phyloP scores from a whole-genome alignment of 2,888 invertebrate genomes.

The Melanotus villosus region DNA sequence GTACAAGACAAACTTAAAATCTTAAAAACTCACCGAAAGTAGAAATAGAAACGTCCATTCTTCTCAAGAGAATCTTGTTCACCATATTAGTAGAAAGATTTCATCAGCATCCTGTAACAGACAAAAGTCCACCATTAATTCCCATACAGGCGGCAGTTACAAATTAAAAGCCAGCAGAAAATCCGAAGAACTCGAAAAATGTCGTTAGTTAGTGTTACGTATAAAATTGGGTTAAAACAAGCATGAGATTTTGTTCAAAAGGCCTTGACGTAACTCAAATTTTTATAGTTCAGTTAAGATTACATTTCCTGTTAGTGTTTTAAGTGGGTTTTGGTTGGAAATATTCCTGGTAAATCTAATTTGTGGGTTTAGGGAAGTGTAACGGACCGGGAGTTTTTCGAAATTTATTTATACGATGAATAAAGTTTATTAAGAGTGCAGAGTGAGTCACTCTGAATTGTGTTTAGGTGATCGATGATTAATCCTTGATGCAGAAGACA shows the following conservation, averaged over 20 bases:
- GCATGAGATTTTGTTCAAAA: not conserved
- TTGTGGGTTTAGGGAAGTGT: too few species aligned
- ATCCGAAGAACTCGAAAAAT: too few species aligned
- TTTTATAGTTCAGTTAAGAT: not conserved
- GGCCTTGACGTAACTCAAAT: not conserved
- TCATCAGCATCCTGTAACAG: slow-evolving; percentile 24
- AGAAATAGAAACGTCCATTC: not conserved
- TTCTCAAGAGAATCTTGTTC: not conserved
- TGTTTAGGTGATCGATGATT: too few species aligned
- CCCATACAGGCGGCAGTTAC: not conserved
- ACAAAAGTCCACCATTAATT: not conserved
- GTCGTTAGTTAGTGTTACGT: not conserved
- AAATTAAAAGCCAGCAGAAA: not conserved
- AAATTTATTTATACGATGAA: too few species aligned
- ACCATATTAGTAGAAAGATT: not conserved
- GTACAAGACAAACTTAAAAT: too few species aligned
- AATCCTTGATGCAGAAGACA: too few species aligned
- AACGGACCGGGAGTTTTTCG: too few species aligned
- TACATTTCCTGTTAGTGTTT: not conserved
- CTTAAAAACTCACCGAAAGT: slow-evolving; percentile 9
- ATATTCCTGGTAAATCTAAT: too few species aligned
- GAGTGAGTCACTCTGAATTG: too few species aligned
- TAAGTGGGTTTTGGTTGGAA: too few species aligned
- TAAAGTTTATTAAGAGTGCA: too few species aligned
- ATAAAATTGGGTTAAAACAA: slow-evolving; percentile 6